These are phyloP conservation scores for Phycodurus eques DNA, from an alignment of 2,113 vertebrate genomes.

Conservation along the genomic window DNA sequence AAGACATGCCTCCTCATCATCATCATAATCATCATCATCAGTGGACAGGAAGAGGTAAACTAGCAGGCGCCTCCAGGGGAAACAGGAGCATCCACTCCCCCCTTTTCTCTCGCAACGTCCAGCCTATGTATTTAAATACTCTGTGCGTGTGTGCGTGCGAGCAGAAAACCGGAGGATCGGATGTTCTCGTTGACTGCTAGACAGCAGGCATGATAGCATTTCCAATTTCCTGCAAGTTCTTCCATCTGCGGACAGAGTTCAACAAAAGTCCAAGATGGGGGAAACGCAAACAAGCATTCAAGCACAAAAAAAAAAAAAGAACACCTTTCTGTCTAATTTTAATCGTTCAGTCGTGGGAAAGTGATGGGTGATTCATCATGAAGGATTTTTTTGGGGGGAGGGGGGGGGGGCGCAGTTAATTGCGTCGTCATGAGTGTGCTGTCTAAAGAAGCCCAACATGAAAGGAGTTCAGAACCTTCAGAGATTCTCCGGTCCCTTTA, in stretches of 20 bases:
- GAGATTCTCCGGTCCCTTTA: no score
- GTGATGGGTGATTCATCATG: not conserved
- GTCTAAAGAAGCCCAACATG: no score
- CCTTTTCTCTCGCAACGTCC: constrained; percentile 15
- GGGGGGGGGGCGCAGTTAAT: not conserved
- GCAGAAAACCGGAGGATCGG: constrained; percentile 41
- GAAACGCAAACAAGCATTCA: not conserved
- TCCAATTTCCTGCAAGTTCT: constrained; percentile 53
- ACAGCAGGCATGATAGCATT: constrained; percentile 48
- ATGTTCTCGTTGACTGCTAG: constrained; percentile 48
- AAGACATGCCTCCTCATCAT: constrained; percentile 30
- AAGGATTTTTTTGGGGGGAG: no score
- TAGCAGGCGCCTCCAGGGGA: constrained; percentile 30
- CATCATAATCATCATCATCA: constrained; percentile 11
- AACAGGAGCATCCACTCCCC: constrained; percentile 49
- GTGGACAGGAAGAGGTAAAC: constrained; percentile 54
- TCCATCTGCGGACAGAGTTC: not conserved
- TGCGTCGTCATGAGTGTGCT: not conserved
- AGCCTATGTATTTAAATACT: not conserved
- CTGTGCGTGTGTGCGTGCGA: constrained; percentile 5
- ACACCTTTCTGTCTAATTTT: not conserved
- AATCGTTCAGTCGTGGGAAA: not conserved
- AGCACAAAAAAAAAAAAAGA: not conserved
- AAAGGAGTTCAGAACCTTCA: no score
- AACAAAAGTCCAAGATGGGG: not conserved